These are phyloP conservation scores for Seriola dumerili DNA, from an alignment of 2,113 vertebrate species.

Conservation along the genomic window DNA sequence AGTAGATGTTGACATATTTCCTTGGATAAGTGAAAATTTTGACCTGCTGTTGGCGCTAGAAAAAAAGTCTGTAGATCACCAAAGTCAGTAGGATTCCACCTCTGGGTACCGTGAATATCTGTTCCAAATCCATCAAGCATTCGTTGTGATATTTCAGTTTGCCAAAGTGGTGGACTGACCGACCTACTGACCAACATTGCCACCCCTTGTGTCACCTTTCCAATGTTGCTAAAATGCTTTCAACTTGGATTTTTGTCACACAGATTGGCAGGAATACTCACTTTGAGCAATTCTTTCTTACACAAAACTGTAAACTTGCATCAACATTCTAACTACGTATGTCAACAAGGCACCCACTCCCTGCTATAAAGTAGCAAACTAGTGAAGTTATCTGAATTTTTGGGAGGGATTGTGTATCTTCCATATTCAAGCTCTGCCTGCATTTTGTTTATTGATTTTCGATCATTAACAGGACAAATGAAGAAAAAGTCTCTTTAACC, in stretches of 20 bases:
- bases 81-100: neutral
- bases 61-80: neutral
- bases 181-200: neutral
- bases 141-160: neutral
- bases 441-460: neutral
- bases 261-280: no score
- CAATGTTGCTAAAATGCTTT: neutral
- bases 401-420: neutral
- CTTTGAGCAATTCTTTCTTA: neutral
- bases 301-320: no score
- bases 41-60: neutral
- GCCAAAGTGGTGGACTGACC: neutral
- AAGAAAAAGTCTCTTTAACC: neutral
- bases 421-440: neutral
- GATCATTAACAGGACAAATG: neutral
- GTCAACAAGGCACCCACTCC: neutral
- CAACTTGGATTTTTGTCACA: neutral
- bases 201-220: neutral
- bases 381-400: neutral
- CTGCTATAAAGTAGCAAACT: neutral
- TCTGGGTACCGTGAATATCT: neutral
- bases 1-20: no score
- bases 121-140: neutral
- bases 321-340: neutral
- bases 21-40: no score